Conservation (phyloP, 53 echinoderm and acorn worm species). For the Crossaster papposus region DNA sequence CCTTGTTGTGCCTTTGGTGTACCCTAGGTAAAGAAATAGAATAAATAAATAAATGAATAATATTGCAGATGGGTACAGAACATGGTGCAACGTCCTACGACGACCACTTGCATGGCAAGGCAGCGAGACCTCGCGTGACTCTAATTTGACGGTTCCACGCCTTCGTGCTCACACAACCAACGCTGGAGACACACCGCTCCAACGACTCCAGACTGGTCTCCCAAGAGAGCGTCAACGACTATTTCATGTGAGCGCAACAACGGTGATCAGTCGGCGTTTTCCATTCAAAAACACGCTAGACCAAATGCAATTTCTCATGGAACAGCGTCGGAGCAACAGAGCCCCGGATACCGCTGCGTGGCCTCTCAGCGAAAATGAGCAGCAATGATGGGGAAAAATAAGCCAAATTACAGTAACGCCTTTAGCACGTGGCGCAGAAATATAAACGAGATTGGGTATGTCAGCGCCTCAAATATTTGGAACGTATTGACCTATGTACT, state of each 20-base stretch:
- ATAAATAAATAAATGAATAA: too few relatives aligned
- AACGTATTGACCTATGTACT: neutral
- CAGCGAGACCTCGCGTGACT: constrained; percentile 36
- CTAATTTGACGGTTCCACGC: constrained; percentile 60
- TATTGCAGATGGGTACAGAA: neutral
- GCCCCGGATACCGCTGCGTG: neutral
- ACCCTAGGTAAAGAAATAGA: too few relatives aligned
- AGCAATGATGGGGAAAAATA: constrained; percentile 41
- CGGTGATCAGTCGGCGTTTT: neutral
- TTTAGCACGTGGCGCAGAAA: constrained; percentile 10
- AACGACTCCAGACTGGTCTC: constrained; percentile 52
- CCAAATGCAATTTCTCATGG: neutral
- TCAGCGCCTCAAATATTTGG: neutral
- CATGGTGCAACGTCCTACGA: neutral
- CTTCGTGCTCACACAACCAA: constrained; percentile 39
- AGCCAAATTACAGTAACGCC: constrained; percentile 22
- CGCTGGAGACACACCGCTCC: constrained; percentile 52
- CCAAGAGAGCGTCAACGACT: neutral
- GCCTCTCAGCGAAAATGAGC: constrained; percentile 5
- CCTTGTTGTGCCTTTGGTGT: too few relatives aligned
- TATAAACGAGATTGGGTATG: constrained; percentile 39
- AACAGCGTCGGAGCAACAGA: neutral
- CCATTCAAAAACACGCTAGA: neutral
- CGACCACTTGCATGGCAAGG: neutral
- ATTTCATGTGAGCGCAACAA: constrained; percentile 2